phyloP scores from a whole-genome alignment of 2,797 vertebrate species.

The Schizopygopsis pylzovi region DNA sequence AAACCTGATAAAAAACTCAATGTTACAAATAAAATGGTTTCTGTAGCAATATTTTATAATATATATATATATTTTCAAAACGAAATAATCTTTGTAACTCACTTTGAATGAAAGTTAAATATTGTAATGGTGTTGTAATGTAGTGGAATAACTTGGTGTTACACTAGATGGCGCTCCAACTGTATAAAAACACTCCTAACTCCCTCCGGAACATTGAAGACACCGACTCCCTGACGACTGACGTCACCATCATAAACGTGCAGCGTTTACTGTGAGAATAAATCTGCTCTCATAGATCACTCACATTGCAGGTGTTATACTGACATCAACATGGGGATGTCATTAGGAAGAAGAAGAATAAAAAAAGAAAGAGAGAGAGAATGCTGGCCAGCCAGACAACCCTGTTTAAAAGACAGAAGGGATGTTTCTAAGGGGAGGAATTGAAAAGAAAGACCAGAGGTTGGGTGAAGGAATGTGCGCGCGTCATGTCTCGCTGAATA shows the following conservation, averaged over 20 bases:
- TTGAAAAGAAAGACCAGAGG: conserved; percentile 11
- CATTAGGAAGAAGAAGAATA: neutral
- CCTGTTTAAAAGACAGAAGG: conserved; percentile 44
- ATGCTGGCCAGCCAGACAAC: conserved; percentile 43
- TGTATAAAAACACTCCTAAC: neutral
- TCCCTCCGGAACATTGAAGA: neutral
- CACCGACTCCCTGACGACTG: conserved; percentile 19
- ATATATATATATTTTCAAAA: neutral
- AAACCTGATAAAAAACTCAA: neutral
- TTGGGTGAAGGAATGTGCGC: neutral
- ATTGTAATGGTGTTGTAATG: neutral
- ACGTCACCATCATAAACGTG: conserved; percentile 30
- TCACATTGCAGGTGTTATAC: conserved; percentile 9
- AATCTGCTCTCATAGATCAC: neutral
- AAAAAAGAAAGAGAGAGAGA: conserved; percentile 17
- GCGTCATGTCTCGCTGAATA: conserved; percentile 48
- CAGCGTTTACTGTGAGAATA: conserved; percentile 3
- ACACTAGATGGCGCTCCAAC: conserved; percentile 20
- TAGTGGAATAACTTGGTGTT: neutral
- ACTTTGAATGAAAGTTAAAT: neutral
- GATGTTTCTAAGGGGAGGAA: conserved; percentile 12
- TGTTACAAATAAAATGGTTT: too few species aligned
- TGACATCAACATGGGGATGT: conserved; percentile 15
- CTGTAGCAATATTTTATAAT: neutral
- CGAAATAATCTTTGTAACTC: neutral